phyloP scores from a whole-genome alignment of 2,888 invertebrate species.

The Halocaridina rubra region DNA sequence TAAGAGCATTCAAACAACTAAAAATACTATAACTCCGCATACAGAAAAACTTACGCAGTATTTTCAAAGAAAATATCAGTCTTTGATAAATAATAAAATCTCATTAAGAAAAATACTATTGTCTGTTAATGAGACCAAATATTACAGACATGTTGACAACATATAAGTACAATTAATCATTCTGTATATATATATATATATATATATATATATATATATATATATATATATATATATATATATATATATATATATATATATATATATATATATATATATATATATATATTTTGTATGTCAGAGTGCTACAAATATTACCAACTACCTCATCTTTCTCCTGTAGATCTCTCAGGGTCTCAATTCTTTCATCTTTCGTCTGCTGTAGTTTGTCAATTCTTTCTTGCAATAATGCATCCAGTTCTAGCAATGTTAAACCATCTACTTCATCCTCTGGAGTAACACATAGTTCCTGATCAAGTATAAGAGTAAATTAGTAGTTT shows the following conservation, averaged over 20 bases:
- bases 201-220: conserved; percentile 3
- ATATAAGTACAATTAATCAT: background rate
- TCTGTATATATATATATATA: background rate
- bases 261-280: background rate
- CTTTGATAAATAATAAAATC: too few relatives aligned
- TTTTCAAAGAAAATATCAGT: too few relatives aligned
- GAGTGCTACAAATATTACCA: background rate
- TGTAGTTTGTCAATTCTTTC: conserved; percentile 32
- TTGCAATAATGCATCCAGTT: conserved; percentile 36
- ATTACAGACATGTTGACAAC: background rate
- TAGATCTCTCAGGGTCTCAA: conserved; percentile 18
- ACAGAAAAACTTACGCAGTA: too few relatives aligned
- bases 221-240: conserved; percentile 6
- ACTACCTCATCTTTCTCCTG: conserved; percentile 41
- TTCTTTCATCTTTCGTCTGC: conserved; percentile 11
- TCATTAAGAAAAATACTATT: background rate
- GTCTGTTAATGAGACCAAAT: background rate
- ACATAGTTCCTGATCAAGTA: background rate
- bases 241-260: conserved; percentile 9
- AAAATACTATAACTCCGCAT: too few relatives aligned
- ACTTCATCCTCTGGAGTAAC: conserved; percentile 18
- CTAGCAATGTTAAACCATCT: conserved; percentile 33
- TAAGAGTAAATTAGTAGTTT: too few relatives aligned
- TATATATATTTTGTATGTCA: background rate
- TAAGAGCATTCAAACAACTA: too few relatives aligned